Conservation (phyloP, 2,113 vertebrate genomes). For the Crypturellus undulatus region DNA sequence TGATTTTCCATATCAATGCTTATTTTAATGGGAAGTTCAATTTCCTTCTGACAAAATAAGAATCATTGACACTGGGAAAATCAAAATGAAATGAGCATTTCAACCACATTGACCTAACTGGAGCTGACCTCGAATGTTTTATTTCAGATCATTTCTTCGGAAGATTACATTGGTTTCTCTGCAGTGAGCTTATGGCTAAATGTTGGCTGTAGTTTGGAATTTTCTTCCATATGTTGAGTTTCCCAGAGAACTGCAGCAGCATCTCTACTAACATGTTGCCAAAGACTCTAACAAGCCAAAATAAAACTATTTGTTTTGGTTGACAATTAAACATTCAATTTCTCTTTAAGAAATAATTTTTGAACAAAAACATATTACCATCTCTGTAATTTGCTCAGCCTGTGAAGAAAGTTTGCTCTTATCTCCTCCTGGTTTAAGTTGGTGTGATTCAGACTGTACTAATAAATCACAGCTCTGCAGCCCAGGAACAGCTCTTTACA, state of each 20-base stretch:
- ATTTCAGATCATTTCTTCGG: not conserved
- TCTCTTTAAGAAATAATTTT: fast-evolving
- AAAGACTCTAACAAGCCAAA: not conserved
- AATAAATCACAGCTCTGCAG: not conserved
- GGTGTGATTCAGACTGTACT: not conserved
- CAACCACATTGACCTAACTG: not conserved
- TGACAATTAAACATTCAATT: not conserved
- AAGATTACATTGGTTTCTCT: not conserved
- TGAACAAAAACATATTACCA: not conserved
- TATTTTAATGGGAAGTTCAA: constrained; percentile 7
- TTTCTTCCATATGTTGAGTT: not conserved
- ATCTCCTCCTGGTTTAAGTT: not conserved
- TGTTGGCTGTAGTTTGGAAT: not conserved
- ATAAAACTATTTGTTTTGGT: not conserved
- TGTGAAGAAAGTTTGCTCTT: not conserved
- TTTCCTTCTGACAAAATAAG: not conserved
- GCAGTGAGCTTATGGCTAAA: not conserved
- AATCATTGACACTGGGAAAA: not conserved
- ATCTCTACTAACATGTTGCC: not conserved
- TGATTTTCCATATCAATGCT: not conserved
- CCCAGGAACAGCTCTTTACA: not conserved
- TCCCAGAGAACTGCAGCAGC: not conserved
- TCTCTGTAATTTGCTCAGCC: not conserved
- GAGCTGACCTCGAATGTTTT: not conserved
- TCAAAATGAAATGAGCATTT: not conserved